A percentile compares a stretch with the other conserved stretches of the same genome.
Evolutionary conservation across 2,797 vertebrate genomes (phyloP).

Genomic region (Eidolon dupreanum): DNA sequence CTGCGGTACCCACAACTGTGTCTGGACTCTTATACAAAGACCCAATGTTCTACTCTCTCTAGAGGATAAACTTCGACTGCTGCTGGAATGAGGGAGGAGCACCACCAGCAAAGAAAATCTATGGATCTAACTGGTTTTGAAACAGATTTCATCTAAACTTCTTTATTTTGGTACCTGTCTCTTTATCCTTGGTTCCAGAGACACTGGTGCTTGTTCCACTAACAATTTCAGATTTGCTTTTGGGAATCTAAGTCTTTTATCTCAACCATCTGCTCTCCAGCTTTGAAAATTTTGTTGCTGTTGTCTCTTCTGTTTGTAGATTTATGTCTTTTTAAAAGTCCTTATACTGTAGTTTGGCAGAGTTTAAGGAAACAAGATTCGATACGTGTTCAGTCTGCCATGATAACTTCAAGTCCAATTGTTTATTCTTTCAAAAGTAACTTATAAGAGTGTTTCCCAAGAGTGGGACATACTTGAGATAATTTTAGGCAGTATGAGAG

Average conservation of each 20-base stretch:
- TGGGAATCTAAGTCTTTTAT: background rate
- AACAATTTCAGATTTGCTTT: background rate
- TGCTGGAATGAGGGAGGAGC: background rate
- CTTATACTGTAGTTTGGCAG: slow-evolving; percentile 6
- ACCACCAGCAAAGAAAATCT: background rate
- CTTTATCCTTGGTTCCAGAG: background rate
- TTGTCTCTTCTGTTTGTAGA: slow-evolving; percentile 16
- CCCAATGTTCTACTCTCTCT: background rate
- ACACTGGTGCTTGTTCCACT: background rate
- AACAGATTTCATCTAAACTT: background rate
- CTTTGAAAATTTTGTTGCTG: background rate
- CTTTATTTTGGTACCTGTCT: background rate
- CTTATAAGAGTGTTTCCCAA: slow-evolving; percentile 37
- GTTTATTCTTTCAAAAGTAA: slow-evolving; percentile 53
- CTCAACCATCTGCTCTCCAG: slow-evolving; percentile 37
- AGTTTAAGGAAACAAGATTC: slow-evolving; percentile 48
- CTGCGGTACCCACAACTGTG: background rate
- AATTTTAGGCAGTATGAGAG: background rate
- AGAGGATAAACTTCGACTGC: background rate
- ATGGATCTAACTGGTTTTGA: background rate
- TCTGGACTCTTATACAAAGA: background rate
- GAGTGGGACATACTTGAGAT: slow-evolving; percentile 9
- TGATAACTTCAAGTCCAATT: slow-evolving; percentile 24
- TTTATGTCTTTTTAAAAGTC: slow-evolving; percentile 50
- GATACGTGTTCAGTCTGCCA: slow-evolving; percentile 11